Conservation (phyloP, 2,113 vertebrate species). For the Phycodurus eques region DNA sequence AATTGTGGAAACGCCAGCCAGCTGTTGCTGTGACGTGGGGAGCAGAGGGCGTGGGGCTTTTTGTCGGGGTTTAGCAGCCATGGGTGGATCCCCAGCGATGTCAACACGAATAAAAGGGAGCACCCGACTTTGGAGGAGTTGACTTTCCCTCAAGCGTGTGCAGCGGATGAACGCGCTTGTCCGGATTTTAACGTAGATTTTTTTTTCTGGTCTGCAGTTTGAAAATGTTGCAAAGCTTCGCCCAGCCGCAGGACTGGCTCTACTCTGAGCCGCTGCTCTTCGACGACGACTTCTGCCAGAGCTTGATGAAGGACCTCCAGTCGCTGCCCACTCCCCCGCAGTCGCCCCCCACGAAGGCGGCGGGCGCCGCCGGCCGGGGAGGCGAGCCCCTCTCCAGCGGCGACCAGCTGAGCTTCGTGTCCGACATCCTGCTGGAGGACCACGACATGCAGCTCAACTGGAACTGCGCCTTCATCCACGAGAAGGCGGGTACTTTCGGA, state of each 20-base stretch:
- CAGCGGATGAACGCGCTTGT: conserved; percentile 4
- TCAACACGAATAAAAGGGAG: conserved; percentile 55
- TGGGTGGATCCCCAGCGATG: conserved; percentile 39
- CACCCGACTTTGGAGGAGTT: conserved; percentile 19
- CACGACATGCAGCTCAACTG: conserved; percentile 69
- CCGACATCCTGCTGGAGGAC: conserved; percentile 75
- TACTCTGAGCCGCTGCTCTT: conserved; percentile 74
- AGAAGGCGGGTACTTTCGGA: background rate
- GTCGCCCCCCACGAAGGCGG: conserved; percentile 68
- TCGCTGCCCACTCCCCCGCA: conserved; percentile 71
- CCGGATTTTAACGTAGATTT: conserved; percentile 21
- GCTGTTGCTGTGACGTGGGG: conserved; percentile 61
- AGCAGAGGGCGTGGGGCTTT: background rate
- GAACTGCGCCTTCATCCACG: conserved; percentile 61
- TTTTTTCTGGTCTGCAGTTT: background rate
- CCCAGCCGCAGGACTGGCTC: conserved; percentile 72
- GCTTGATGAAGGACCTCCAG: conserved; percentile 74
- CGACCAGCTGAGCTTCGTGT: conserved; percentile 76
- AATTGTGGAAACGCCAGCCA: conserved; percentile 28
- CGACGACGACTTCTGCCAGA: conserved; percentile 74
- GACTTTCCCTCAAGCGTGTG: conserved; percentile 39
- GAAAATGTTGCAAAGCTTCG: conserved; percentile 72
- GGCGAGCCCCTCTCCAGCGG: conserved; percentile 68
- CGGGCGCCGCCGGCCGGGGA: conserved; percentile 4
- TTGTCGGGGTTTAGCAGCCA: conserved; percentile 8